Evolutionary conservation across 2,113 vertebrate species (phyloP), one percentile per base, ranked within the genome.

Genomic region (Thalassarche chlororhynchos): DNA sequence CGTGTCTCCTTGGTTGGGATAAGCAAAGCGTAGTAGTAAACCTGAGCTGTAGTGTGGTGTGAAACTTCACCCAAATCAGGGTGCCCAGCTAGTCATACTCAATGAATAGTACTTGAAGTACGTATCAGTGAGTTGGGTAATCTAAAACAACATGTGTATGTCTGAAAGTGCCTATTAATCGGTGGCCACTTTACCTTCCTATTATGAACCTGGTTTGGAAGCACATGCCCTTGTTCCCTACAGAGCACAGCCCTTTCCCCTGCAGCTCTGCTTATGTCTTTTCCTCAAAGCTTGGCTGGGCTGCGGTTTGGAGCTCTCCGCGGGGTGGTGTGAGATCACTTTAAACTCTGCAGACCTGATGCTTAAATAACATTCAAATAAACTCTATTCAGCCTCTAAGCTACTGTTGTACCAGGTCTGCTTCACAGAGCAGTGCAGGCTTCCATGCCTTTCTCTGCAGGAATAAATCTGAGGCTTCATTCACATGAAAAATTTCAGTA

Each of bases 341-440:
- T 79, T 70, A 79, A 90, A 44, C 65, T 80, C 72, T 28, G 49
- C n/a, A 49, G 62, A 91, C 46, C 36, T 80, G 74, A 28, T 77
- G 66, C 61, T 89, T 89, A 86, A 93, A 79, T 84, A 91, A 87
- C 66, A 95, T 89, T 96, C 74, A 90, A 55, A 95, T 85, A 46
- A 93, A 81, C 71, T 74, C 49, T 55, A 1, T 85, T 90, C 78
- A 4, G 1, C 93, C 89, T 91, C 54, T 66, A 76, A 70, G 74
- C 81, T 83, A 76, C 70, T 87, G 65, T 28, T 94, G 58, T 86
- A 83, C 58, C 42, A 60, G 29, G 78, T 62, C 60, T 88, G 51
- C 89, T 76, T 93, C 85, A 79, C 71, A 80, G 85, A 93, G 71
- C 71, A 66, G 24, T 40, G 40, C 58, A 40, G 47, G 20, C 93